phyloP scores from a whole-genome alignment of 2,797 vertebrate species.

The Peromyscus melanophrys region DNA sequence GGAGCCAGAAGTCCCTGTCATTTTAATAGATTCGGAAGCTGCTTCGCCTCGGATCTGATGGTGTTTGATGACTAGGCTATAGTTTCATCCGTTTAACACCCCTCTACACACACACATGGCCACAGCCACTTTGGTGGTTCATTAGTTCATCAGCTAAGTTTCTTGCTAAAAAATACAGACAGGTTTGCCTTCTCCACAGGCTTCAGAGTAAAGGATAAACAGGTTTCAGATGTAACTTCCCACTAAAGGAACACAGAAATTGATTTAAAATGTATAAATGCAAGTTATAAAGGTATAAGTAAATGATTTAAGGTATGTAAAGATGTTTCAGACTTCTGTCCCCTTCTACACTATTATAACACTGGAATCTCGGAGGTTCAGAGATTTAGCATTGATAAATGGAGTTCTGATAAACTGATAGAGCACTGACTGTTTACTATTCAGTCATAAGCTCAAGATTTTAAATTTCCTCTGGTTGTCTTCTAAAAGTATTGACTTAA shows the following conservation, averaged over 20 bases:
- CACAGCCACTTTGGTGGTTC: no score
- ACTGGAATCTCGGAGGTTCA: background rate
- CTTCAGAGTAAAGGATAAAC: no score
- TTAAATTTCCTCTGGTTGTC: background rate
- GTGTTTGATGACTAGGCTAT: no score
- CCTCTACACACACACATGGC: no score
- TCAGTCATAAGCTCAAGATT: background rate
- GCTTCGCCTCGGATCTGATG: no score
- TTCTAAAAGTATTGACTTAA: background rate
- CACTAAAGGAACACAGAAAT: background rate
- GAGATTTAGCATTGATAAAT: background rate
- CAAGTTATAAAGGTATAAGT: background rate
- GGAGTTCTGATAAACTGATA: background rate
- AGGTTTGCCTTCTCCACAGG: no score
- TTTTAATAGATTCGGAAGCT: no score
- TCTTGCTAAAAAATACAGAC: no score
- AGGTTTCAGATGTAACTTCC: no score
- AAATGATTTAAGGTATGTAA: background rate
- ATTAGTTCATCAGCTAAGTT: no score
- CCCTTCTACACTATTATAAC: background rate
- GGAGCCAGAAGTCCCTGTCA: no score
- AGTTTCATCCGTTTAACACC: no score
- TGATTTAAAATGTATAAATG: background rate
- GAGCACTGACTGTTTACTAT: background rate
- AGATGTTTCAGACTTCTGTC: background rate